A percentile compares a stretch with the other conserved stretches of the same genome.
Evolutionary conservation across 1,140 invertebrate species (phyloP).

Genomic region (Pogonus chalceus): DNA sequence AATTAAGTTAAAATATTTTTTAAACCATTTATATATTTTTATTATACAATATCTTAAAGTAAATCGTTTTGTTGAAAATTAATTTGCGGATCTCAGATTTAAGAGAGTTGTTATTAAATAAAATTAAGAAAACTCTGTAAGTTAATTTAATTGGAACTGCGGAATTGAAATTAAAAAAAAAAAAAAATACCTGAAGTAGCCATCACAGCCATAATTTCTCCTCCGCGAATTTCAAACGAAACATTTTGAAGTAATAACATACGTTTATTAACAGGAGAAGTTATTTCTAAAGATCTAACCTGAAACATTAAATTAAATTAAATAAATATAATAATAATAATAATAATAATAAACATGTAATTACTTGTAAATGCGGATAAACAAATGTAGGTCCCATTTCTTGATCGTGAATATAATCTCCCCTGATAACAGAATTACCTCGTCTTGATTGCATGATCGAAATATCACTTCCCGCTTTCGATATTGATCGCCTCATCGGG

Average conservation of each 20-base stretch:
- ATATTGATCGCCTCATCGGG: slow-evolving; percentile 42
- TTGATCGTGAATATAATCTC: slow-evolving; percentile 39
- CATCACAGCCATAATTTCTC: slow-evolving; percentile 83
- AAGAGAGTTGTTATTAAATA: no score
- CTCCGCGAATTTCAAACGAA: slow-evolving; percentile 74
- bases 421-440: slow-evolving; percentile 38
- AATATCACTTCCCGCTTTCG: slow-evolving; percentile 46
- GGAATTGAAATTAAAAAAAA: no score
- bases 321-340: no score
- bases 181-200: slow-evolving; percentile 57
- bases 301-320: slow-evolving; percentile 23
- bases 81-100: no score
- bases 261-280: slow-evolving; percentile 40
- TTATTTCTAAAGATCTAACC: slow-evolving; percentile 45
- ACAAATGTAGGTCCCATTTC: slow-evolving; percentile 44
- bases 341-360: slow-evolving; percentile 14
- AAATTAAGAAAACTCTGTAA: no score
- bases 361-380: slow-evolving; percentile 53
- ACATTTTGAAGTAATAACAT: slow-evolving; percentile 56
- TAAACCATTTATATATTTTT: no score
- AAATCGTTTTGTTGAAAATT: no score
- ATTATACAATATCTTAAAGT: no score
- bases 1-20: no score
- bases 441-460: slow-evolving; percentile 41
- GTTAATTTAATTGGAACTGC: no score